Conservation (phyloP, 2,797 vertebrate species). For the Microctenopoma lineatum region DNA sequence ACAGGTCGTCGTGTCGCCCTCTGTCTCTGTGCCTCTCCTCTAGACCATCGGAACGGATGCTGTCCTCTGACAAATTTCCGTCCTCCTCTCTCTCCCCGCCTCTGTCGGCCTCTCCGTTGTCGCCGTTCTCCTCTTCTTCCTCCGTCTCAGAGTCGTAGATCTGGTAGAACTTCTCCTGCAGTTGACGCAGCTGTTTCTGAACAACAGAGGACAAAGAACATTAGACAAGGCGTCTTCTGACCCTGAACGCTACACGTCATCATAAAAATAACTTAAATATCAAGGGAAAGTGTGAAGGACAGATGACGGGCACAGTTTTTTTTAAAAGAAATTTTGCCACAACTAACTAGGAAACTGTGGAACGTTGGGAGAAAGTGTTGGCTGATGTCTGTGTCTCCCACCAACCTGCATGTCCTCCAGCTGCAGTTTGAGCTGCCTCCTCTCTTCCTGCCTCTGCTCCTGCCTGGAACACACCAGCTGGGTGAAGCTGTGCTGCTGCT, state of each 20-base stretch:
- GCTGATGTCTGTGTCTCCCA: background rate
- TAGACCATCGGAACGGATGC: conserved; percentile 93
- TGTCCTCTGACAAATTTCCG: conserved; percentile 97
- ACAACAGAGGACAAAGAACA: conserved; percentile 7
- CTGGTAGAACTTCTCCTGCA: conserved; percentile 99
- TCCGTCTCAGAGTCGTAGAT: conserved; percentile 95
- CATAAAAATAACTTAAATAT: conserved; percentile 1
- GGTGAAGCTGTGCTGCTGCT: conserved; percentile 98
- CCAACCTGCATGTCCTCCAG: conserved; percentile 97
- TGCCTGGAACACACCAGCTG: conserved; percentile 96
- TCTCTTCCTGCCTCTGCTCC: conserved; percentile 96
- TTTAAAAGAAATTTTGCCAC: too few species aligned
- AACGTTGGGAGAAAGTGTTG: background rate
- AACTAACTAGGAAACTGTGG: background rate
- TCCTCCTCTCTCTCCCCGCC: conserved; percentile 87
- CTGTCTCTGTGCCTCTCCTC: conserved; percentile 79
- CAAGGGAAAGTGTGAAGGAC: background rate
- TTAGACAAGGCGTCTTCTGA: background rate
- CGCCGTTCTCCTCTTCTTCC: conserved; percentile 75
- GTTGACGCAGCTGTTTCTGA: conserved; percentile 96
- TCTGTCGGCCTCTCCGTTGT: conserved; percentile 56
- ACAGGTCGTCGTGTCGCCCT: conserved; percentile 83
- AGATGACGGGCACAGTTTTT: background rate
- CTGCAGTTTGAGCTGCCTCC: conserved; percentile 97
- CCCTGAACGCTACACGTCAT: background rate